These are phyloP conservation scores for Erynnis tages DNA, from an alignment of 2,888 invertebrate species.

Conservation along the genomic window DNA sequence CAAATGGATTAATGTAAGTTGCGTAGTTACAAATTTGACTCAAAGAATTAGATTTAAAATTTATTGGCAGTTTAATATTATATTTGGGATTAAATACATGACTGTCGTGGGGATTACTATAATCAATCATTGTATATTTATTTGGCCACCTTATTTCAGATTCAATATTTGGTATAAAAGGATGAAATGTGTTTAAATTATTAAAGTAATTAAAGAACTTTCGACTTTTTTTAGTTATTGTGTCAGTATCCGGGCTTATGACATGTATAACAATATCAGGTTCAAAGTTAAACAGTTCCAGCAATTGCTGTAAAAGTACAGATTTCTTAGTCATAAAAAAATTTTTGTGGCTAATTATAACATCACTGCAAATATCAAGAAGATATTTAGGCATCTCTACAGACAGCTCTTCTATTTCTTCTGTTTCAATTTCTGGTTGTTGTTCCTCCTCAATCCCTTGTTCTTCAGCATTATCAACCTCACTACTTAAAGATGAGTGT, in stretches of 20 bases:
- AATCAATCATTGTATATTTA: conserved; percentile 49
- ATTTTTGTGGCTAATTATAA: conserved; percentile 44
- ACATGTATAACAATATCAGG: conserved; percentile 81
- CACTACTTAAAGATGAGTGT: conserved; percentile 45
- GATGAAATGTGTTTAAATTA: conserved; percentile 39
- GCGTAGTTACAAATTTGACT: conserved; percentile 77
- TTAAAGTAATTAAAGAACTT: conserved; percentile 58
- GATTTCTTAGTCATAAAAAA: conserved; percentile 48
- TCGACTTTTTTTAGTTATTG: conserved; percentile 59
- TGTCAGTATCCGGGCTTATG: conserved; percentile 77
- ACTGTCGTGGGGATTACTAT: conserved; percentile 44
- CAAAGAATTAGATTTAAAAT: conserved; percentile 64
- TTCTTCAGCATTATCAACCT: conserved; percentile 43
- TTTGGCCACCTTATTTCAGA: conserved; percentile 56
- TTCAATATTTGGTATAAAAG: conserved; percentile 41
- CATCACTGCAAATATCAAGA: conserved; percentile 51
- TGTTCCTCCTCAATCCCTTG: conserved; percentile 44
- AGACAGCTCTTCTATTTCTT: conserved; percentile 40
- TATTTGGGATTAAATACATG: conserved; percentile 63
- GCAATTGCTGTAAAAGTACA: conserved; percentile 51
- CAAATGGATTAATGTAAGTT: conserved; percentile 57
- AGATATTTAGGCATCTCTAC: conserved; percentile 61
- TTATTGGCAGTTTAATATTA: conserved; percentile 67
- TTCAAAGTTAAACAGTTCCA: conserved; percentile 55
- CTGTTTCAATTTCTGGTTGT: conserved; percentile 44